These are phyloP conservation scores for Bathybates hornii DNA, from an alignment of 2,113 vertebrate genomes.

Conservation along the genomic window DNA sequence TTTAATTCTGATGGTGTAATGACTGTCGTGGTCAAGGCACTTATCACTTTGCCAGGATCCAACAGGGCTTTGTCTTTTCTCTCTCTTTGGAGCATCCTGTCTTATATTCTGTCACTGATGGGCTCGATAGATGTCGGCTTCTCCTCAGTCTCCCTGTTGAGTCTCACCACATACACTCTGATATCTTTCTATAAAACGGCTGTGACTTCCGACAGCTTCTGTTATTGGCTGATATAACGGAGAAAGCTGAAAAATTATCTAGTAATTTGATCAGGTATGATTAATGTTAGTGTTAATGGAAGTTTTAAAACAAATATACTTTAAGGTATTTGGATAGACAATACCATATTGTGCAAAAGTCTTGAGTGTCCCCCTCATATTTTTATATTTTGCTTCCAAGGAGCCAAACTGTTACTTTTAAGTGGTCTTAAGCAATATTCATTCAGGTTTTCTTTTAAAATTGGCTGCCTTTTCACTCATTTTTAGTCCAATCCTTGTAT, in stretches of 20 bases:
- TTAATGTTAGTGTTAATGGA: background rate
- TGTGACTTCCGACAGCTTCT: background rate
- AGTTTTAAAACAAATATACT: background rate
- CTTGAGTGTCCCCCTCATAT: background rate
- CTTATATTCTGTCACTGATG: conserved; percentile 7
- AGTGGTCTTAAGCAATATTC: background rate
- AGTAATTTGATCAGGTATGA: background rate
- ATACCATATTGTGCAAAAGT: background rate
- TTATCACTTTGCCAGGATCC: conserved; percentile 25
- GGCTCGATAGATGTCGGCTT: conserved; percentile 5
- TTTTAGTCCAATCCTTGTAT: background rate
- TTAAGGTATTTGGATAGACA: background rate
- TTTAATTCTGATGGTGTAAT: conserved; percentile 54
- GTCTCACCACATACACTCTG: background rate
- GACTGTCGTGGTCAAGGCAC: conserved; percentile 5
- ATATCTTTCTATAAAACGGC: conserved; percentile 5
- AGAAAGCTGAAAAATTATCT: background rate
- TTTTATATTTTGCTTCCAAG: background rate
- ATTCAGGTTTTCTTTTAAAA: background rate
- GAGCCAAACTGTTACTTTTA: background rate
- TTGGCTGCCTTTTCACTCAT: background rate
- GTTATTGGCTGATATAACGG: background rate
- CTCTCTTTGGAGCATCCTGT: background rate
- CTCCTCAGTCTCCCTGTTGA: conserved; percentile 3
- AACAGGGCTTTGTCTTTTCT: conserved; percentile 11